Conservation (phyloP, 2,113 vertebrate genomes). For the Nothoprocta pentlandii region DNA sequence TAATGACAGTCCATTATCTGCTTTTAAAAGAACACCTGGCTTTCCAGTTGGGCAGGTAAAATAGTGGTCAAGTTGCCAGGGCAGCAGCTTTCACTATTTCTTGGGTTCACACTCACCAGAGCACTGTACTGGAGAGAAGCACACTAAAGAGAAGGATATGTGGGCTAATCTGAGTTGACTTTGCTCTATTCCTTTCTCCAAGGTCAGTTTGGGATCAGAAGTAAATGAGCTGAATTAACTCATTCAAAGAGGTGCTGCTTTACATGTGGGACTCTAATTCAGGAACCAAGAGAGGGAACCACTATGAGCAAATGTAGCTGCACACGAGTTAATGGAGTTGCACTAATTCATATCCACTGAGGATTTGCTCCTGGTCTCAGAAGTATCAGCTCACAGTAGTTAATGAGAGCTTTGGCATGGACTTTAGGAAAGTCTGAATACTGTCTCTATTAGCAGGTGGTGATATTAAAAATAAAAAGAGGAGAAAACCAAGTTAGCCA, state of each 20-base stretch:
- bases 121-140: neutral
- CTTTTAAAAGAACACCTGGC: neutral
- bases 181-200: neutral
- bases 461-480: neutral
- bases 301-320: slow-evolving; percentile 12
- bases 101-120: neutral
- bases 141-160: neutral
- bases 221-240: neutral
- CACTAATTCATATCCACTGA: slow-evolving; percentile 1
- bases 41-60: neutral
- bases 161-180: neutral
- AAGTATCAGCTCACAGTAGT: slow-evolving; percentile 10
- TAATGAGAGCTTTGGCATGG: slow-evolving; percentile 36
- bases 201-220: neutral
- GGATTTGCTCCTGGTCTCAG: slow-evolving; percentile 24
- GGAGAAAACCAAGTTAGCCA: neutral
- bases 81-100: neutral
- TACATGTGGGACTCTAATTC: neutral
- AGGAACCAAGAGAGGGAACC: neutral
- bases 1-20: neutral
- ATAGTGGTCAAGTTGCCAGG: neutral
- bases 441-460: fast-evolving
- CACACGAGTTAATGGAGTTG: slow-evolving; percentile 27
- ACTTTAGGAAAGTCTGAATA: neutral
- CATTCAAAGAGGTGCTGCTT: neutral